A percentile compares a stretch with the other conserved stretches of the same genome.
Conservation (phyloP, 2,888 invertebrate species). For the Platycheirus albimanus region DNA sequence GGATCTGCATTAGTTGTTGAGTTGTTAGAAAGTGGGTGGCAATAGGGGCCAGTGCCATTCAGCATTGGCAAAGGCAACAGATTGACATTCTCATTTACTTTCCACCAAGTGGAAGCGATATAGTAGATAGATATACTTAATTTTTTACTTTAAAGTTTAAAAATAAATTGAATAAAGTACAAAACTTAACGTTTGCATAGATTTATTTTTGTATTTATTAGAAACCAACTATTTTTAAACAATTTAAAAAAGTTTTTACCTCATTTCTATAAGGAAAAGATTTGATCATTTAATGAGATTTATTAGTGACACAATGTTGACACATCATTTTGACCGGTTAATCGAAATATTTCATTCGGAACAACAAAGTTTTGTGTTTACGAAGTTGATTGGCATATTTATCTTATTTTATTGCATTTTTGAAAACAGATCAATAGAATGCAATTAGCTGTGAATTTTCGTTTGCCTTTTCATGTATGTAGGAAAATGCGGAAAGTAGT, state of each 20-base stretch:
- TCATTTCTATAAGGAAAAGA: not conserved
- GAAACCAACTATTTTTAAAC: no score
- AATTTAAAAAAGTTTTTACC: no score
- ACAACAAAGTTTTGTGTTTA: not conserved
- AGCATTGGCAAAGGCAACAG: conserved; percentile 3
- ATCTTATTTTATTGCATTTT: not conserved
- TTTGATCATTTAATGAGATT: not conserved
- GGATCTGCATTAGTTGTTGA: conserved; percentile 40
- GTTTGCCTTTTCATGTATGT: not conserved
- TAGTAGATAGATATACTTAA: conserved; percentile 1
- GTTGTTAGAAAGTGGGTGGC: conserved; percentile 3
- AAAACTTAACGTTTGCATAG: no score
- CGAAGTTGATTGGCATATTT: not conserved
- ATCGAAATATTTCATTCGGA: conserved; percentile 30
- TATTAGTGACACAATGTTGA: conserved; percentile 21
- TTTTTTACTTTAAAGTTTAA: conserved; percentile 42
- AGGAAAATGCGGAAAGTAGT: not conserved
- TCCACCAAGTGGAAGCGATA: not conserved
- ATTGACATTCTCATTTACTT: conserved; percentile 42
- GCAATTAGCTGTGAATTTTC: conserved; percentile 17
- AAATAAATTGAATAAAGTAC: conserved; percentile 21
- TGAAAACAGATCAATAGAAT: conserved; percentile 8
- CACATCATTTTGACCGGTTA: conserved; percentile 23
- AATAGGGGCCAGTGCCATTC: no score
- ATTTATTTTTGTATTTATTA: no score